Evolutionary conservation across 2,113 vertebrate species (phyloP).

Genomic region (Monopterus albus): DNA sequence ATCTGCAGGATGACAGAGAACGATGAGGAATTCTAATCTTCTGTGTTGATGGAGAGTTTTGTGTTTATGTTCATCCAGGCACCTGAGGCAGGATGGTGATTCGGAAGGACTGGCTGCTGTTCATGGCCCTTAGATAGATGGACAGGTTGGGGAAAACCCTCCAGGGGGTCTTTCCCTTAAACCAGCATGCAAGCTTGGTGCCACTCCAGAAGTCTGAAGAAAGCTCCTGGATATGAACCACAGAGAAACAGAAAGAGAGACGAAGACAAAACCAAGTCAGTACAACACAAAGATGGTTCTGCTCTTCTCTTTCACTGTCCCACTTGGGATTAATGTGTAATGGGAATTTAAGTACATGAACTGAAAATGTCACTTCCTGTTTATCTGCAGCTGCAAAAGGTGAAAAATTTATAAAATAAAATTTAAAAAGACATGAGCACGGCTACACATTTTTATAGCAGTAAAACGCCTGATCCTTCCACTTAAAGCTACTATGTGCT

Average conservation of each 20-base stretch:
- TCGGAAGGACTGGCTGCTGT: constrained; percentile 92
- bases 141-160: constrained; percentile 94
- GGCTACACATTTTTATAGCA: no score
- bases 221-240: constrained; percentile 89
- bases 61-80: constrained; percentile 13
- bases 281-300: constrained; percentile 23
- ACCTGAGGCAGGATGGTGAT: constrained; percentile 96
- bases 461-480: constrained; percentile 1
- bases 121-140: constrained; percentile 92
- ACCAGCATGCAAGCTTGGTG: constrained; percentile 94
- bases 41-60: not conserved
- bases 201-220: constrained; percentile 94
- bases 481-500: constrained; percentile 34
- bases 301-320: constrained; percentile 44
- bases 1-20: constrained; percentile 78
- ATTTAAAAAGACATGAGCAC: not conserved
- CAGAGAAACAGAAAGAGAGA: not conserved
- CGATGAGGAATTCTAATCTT: not conserved
- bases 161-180: constrained; percentile 89
- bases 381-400: constrained; percentile 19
- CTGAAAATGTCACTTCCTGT: constrained; percentile 42
- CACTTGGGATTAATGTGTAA: constrained; percentile 40
- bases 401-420: constrained; percentile 15
- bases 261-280: constrained; percentile 39
- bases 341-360: constrained; percentile 12